Percentiles rank a stretch among this genome's conserved stretches.
These are phyloP conservation scores for Syrphus vitripennis DNA, from an alignment of 2,888 invertebrate species.

Conservation along the genomic window DNA sequence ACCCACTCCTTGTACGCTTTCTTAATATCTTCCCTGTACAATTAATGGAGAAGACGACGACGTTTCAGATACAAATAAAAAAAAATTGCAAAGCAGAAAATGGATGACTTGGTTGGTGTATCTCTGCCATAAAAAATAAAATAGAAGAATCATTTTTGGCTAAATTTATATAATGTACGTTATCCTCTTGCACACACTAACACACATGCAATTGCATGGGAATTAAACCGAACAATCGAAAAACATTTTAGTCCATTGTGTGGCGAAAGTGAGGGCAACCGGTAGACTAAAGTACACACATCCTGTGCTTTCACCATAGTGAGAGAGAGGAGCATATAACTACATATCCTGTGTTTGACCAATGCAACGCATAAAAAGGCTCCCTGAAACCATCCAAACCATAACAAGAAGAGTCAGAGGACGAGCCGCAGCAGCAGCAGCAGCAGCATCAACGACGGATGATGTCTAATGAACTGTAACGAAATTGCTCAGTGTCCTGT, in stretches of 20 bases:
- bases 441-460: constrained; percentile 66
- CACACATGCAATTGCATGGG: constrained; percentile 44
- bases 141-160: constrained; percentile 51
- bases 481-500: constrained; percentile 73
- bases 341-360: constrained; percentile 57
- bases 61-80: constrained; percentile 20
- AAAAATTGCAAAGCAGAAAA: constrained; percentile 12
- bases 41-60: constrained; percentile 66
- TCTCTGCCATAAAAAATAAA: neutral
- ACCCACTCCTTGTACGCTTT: neutral
- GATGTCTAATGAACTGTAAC: constrained; percentile 72
- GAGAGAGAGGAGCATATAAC: neutral
- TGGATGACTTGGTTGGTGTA: constrained; percentile 27
- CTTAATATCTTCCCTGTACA: constrained; percentile 63
- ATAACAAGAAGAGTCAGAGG: constrained; percentile 22
- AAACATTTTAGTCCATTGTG: constrained; percentile 71
- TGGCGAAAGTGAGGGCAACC: constrained; percentile 63
- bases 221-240: constrained; percentile 71
- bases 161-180: constrained; percentile 59
- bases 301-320: constrained; percentile 1
- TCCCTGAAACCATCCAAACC: constrained; percentile 33
- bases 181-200: constrained; percentile 43
- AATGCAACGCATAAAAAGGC: constrained; percentile 70
- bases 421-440: constrained; percentile 47
- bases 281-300: constrained; percentile 58